Percentiles rank a stretch among this genome's conserved stretches.
These are phyloP conservation scores for Dasypolia templi DNA, from an alignment of 2,888 invertebrate genomes.

Conservation along the genomic window DNA sequence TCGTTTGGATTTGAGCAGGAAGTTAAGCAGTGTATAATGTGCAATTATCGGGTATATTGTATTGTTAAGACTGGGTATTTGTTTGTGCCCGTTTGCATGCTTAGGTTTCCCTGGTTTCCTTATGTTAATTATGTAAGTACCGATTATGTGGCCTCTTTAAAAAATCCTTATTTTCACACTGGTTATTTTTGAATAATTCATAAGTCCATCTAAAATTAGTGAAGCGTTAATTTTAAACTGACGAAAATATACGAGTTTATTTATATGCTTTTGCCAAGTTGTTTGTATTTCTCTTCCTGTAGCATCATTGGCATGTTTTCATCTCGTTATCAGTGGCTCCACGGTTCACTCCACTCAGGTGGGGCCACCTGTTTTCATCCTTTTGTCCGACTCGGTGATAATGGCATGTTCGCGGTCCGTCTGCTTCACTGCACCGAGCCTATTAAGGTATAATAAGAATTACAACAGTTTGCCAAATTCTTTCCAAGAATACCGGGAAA, in stretches of 20 bases:
- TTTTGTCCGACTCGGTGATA: conserved; percentile 56
- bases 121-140: neutral
- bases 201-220: neutral
- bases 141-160: neutral
- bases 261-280: conserved; percentile 30
- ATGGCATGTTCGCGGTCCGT: conserved; percentile 53
- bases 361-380: conserved; percentile 62
- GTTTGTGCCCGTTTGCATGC: neutral
- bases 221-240: conserved; percentile 16
- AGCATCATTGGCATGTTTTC: conserved; percentile 54
- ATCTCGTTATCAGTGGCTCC: conserved; percentile 62
- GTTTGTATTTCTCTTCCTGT: conserved; percentile 35
- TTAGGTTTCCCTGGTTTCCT: neutral
- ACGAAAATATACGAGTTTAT: conserved; percentile 8
- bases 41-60: neutral
- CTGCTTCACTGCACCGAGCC: conserved; percentile 43
- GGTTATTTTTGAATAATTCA: neutral
- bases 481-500: neutral
- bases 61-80: conserved; percentile 11
- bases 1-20: conserved; percentile 38
- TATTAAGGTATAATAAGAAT: conserved; percentile 52
- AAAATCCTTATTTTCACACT: neutral
- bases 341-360: conserved; percentile 64
- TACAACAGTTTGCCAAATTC: conserved; percentile 32
- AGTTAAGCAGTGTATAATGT: conserved; percentile 30